A percentile compares a stretch with the other conserved stretches of the same genome.
Conservation (phyloP, 2,113 vertebrate genomes). For the Solea senegalensis region DNA sequence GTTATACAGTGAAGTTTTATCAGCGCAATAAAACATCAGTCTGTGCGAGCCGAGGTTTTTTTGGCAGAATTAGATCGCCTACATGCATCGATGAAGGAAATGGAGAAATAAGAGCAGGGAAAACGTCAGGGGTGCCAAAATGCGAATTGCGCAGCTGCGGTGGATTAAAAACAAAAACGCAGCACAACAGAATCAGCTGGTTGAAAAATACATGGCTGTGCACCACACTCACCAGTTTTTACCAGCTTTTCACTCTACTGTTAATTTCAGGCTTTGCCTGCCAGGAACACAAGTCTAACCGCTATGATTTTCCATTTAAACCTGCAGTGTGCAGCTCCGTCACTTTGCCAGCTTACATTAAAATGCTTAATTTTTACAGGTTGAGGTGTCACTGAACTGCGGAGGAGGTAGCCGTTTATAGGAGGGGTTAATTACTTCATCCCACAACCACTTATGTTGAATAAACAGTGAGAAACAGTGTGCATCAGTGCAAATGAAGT, state of each 20-base stretch:
- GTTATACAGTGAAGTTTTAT: background rate
- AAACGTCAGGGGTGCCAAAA: background rate
- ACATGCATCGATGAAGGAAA: background rate
- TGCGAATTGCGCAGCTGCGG: conserved; percentile 1
- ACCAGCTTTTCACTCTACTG: conserved; percentile 21
- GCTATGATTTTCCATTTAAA: conserved; percentile 23
- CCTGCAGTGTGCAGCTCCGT: background rate
- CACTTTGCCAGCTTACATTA: too few relatives aligned
- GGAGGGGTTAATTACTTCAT: conserved; percentile 15
- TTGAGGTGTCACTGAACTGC: background rate
- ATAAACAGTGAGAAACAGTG: conserved; percentile 17
- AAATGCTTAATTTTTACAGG: background rate
- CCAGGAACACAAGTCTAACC: conserved; percentile 34
- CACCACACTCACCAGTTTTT: background rate
- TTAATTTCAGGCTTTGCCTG: conserved; percentile 22
- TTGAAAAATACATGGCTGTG: conserved; percentile 1
- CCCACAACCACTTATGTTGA: background rate
- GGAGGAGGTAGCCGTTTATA: background rate
- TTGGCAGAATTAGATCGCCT: background rate
- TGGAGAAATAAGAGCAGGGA: background rate
- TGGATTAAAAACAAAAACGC: background rate
- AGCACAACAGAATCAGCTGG: background rate
- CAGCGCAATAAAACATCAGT: background rate
- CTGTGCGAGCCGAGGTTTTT: background rate
- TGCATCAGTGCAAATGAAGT: background rate